These are phyloP conservation scores for Vicugna pacos DNA, from an alignment of 2,113 vertebrate genomes.

Conservation along the genomic window DNA sequence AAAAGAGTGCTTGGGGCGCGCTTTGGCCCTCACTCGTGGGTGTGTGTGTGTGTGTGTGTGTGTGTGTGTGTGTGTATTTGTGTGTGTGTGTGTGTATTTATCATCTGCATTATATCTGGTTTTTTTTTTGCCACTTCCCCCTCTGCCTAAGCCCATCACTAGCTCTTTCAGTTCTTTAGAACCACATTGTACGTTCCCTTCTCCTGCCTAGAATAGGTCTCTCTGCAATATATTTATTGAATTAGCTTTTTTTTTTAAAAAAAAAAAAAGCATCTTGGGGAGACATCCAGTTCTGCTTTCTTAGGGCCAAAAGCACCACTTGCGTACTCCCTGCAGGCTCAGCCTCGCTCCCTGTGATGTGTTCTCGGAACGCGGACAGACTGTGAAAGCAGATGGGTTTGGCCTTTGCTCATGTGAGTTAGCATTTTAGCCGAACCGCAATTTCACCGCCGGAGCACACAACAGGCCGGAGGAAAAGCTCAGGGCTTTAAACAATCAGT, in stretches of 20 bases:
- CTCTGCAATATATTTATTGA: neutral
- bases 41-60: fast-evolving
- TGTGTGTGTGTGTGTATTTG: fast-evolving
- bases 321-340: neutral
- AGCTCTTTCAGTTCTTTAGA: neutral
- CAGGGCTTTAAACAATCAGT: fast-evolving
- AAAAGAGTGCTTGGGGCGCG: too few relatives aligned
- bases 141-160: neutral
- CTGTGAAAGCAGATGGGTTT: neutral
- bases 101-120: neutral
- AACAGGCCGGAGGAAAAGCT: neutral
- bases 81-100: neutral
- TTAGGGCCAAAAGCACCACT: neutral
- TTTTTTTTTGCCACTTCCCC: neutral
- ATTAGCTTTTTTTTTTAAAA: neutral
- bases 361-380: neutral
- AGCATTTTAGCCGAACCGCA: neutral
- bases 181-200: neutral
- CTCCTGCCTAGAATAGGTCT: neutral
- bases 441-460: neutral
- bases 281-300: constrained; percentile 15
- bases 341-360: fast-evolving
- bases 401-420: fast-evolving
- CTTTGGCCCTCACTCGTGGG: fast-evolving
- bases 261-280: neutral